Evolutionary conservation across 2,797 vertebrate species (phyloP).

Genomic region (Dipus sagitta): DNA sequence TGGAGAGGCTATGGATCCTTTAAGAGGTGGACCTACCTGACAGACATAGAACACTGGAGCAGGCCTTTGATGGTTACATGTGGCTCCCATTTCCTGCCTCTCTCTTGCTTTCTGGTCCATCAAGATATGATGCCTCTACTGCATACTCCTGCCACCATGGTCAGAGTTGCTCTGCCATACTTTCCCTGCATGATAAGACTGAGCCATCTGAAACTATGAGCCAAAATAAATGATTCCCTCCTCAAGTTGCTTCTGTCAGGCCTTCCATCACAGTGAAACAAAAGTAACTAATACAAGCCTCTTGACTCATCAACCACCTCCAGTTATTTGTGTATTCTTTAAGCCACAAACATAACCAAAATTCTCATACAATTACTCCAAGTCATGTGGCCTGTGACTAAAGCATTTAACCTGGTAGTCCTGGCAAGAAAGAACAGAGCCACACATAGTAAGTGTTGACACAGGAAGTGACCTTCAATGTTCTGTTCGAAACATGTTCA

Average conservation of each 20-base stretch:
- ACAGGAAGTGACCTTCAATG: neutral
- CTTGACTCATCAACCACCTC: neutral
- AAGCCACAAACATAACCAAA: neutral
- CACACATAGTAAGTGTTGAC: rapidly evolving
- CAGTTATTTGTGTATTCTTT: neutral
- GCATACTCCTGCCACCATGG: neutral
- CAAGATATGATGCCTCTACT: neutral
- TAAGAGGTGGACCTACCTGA: neutral
- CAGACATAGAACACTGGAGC: no score
- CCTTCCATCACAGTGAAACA: neutral
- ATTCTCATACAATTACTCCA: neutral
- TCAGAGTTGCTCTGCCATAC: neutral
- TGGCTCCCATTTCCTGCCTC: neutral
- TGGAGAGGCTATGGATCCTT: neutral
- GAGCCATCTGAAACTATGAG: neutral
- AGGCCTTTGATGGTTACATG: no score
- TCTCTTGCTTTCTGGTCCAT: no score
- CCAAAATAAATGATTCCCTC: neutral
- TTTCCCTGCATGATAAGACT: neutral
- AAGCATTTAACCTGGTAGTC: neutral
- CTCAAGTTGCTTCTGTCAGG: neutral
- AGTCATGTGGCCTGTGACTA: neutral
- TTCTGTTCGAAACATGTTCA: no score
- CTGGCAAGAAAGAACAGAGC: neutral
- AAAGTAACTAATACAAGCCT: neutral